Evolutionary conservation across 2,888 invertebrate species (phyloP).

Genomic region (Pediacus dermestoides): DNA sequence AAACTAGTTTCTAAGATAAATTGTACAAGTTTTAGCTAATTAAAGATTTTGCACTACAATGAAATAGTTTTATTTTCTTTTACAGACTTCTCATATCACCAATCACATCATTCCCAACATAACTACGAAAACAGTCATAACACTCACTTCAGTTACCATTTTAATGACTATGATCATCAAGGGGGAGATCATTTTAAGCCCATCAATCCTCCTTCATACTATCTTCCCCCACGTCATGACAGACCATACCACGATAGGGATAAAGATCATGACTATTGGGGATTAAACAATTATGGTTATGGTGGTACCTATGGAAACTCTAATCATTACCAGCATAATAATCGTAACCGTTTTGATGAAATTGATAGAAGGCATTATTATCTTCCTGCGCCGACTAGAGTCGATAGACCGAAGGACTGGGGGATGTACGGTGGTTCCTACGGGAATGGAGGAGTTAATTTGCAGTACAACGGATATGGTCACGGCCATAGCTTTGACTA

Average conservation of each 20-base stretch:
- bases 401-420: constrained; percentile 37
- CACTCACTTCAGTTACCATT: constrained; percentile 31
- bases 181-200: constrained; percentile 15
- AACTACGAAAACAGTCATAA: constrained; percentile 28
- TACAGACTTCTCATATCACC: constrained; percentile 40
- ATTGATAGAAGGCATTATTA: constrained; percentile 29
- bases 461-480: constrained; percentile 29
- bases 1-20: constrained; percentile 9
- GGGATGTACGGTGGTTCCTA: constrained; percentile 45
- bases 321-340: constrained; percentile 15
- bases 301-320: constrained; percentile 58
- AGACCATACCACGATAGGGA: constrained; percentile 14
- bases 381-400: constrained; percentile 40
- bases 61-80: constrained; percentile 18
- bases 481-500: constrained; percentile 35
- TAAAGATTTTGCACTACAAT: constrained; percentile 13
- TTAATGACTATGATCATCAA: constrained; percentile 27
- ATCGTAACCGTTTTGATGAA: constrained; percentile 20
- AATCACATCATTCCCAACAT: constrained; percentile 33
- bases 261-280: constrained; percentile 37
- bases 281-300: constrained; percentile 57
- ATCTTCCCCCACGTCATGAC: constrained; percentile 31
- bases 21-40: constrained; percentile 10
- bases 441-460: constrained; percentile 32
- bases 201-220: constrained; percentile 19